phyloP scores from a whole-genome alignment of 2,797 vertebrate genomes.

The Sebastes iracundus region DNA sequence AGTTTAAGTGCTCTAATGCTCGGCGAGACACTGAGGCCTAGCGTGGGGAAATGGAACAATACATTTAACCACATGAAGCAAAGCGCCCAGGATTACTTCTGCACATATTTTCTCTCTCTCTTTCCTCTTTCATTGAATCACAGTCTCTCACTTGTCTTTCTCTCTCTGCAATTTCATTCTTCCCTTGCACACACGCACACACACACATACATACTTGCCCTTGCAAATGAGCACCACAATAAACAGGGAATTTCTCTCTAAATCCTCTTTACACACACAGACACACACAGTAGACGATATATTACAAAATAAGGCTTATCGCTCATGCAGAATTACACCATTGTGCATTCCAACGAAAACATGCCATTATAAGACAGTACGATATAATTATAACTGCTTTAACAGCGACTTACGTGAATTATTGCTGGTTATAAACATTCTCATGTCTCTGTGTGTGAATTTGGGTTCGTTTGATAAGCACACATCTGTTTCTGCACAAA shows the following conservation, averaged over 20 bases:
- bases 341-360: constrained; percentile 53
- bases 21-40: constrained; percentile 81
- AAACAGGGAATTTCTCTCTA: constrained; percentile 66
- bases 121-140: constrained; percentile 56
- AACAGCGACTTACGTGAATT: constrained; percentile 34
- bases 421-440: constrained; percentile 20
- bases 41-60: constrained; percentile 81
- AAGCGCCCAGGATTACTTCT: constrained; percentile 73
- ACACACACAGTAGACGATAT: constrained; percentile 34
- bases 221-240: constrained; percentile 53
- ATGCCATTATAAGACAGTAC: constrained; percentile 31
- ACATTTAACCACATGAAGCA: constrained; percentile 82
- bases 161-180: constrained; percentile 39
- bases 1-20: constrained; percentile 81
- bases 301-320: constrained; percentile 52
- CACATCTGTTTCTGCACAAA: constrained; percentile 67
- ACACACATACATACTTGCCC: constrained; percentile 27
- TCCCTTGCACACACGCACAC: constrained; percentile 18
- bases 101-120: constrained; percentile 59
- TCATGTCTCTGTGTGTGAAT: constrained; percentile 23
- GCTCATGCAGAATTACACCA: constrained; percentile 50
- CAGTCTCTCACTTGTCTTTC: constrained; percentile 55
- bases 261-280: constrained; percentile 55
- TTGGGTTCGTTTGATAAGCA: constrained; percentile 39
- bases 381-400: constrained; percentile 49